Conservation (phyloP, 2,797 vertebrate genomes). For the Loriculus beryllinus region DNA sequence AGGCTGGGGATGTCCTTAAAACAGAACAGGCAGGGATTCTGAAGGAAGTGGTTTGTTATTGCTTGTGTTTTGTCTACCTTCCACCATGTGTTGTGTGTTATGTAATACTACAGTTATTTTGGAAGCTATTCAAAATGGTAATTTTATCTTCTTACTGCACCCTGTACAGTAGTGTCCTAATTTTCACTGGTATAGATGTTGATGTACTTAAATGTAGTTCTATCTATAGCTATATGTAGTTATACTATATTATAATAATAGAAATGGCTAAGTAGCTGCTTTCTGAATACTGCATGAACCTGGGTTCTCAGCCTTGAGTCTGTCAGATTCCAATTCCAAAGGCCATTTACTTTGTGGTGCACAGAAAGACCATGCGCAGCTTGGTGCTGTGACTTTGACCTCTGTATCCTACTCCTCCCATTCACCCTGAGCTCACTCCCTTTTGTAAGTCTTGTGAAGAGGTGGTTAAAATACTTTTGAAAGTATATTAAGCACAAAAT, state of each 20-base stretch:
- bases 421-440: not conserved
- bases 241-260: not conserved
- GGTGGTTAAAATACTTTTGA: not conserved
- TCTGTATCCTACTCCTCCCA: not conserved
- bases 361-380: rapidly evolving
- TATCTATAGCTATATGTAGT: not conserved
- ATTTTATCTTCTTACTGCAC: not conserved
- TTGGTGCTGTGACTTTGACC: not conserved
- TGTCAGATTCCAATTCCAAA: not conserved
- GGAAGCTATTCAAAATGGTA: not conserved
- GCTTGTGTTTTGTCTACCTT: not conserved
- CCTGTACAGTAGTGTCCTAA: not conserved
- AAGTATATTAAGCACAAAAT: not conserved
- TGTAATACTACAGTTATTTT: not conserved
- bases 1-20: not conserved
- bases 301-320: not conserved
- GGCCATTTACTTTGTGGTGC: not conserved
- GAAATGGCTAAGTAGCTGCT: not conserved
- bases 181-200: not conserved
- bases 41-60: not conserved
- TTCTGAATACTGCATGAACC: not conserved
- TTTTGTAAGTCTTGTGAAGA: not conserved
- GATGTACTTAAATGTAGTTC: not conserved
- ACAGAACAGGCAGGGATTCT: not conserved
- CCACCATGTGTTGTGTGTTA: not conserved